Conservation (phyloP, 2,888 invertebrate genomes). For the Troides helena region DNA sequence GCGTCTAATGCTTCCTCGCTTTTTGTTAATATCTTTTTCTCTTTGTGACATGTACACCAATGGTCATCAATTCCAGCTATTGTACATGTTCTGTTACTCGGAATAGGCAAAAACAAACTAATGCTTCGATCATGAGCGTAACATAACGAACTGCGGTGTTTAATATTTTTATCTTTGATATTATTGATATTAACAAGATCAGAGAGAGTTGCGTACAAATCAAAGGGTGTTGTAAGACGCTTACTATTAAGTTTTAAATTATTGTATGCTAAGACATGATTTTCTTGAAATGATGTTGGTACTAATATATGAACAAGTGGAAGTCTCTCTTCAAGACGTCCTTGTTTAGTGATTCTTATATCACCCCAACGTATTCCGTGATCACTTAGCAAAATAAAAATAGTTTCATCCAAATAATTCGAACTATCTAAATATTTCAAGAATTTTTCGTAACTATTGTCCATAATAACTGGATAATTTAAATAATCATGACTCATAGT, state of each 20-base stretch:
- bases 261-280: constrained; percentile 80
- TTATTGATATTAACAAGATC: constrained; percentile 82
- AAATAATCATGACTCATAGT: constrained; percentile 92
- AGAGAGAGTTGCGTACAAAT: constrained; percentile 88
- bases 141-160: constrained; percentile 50
- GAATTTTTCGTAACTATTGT: constrained; percentile 81
- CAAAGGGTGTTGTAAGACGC: constrained; percentile 90
- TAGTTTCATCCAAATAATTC: constrained; percentile 83
- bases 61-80: constrained; percentile 89
- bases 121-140: constrained; percentile 80
- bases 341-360: constrained; percentile 91
- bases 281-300: constrained; percentile 85
- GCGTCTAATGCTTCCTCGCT: constrained; percentile 79
- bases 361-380: constrained; percentile 94
- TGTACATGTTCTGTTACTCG: constrained; percentile 86
- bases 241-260: constrained; percentile 84
- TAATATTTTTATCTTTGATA: constrained; percentile 63
- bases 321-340: constrained; percentile 91
- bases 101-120: constrained; percentile 88
- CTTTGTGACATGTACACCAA: constrained; percentile 93
- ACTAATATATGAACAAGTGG: constrained; percentile 88
- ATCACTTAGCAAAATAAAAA: constrained; percentile 89
- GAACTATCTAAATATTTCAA: constrained; percentile 75
- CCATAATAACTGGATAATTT: constrained; percentile 88
- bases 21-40: constrained; percentile 76